Base-by-base conservation (phyloP, 2,113 vertebrate genomes). In the Malurus melanocephalus region DNA sequence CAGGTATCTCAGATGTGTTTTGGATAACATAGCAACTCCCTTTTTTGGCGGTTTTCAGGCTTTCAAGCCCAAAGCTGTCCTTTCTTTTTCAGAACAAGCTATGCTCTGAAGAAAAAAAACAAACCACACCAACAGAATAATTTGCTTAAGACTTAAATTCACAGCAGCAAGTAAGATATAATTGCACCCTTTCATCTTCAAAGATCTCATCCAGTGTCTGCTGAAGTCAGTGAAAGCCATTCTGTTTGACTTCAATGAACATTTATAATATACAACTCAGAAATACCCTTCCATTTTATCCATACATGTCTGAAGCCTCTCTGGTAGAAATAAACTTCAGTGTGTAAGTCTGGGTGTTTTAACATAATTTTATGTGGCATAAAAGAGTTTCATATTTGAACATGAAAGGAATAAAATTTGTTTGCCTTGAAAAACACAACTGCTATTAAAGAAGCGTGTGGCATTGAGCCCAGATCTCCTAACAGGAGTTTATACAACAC, bases 151-250 rank as follows among this genome's bases (percentile, higher is more conserved):
- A 91, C 27, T 95, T 71, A 56, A 53, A 86, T 91, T 93, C 67
- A 35, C 80, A 94, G 88, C 69, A 94, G 86, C 83, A 81, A 88
- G 69, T 92, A 81, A 92, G 92, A 93, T 81, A 93, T 88, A 92
- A 94, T 93, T 93, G 75, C 80, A 92, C 27, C 62, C 78, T 95
- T 94, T 93, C 88, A 94, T 96, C 94, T 95, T 96, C 94, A 95
- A 91, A 92, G 89, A 94, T 95, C 90, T 94, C 87, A 92, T 93
- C 87, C 85, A 87, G 33, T 85, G 92, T 89, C 79, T 87, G 91
- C 87, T 83, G 89, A 92, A 95, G 93, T 91, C 87, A 80, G 80
- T 95, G 93, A 94, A 96, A 95, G 65, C 76, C 87, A 82, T 76
- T 92, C 57, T 59, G 74, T 74, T 76, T 88, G 89, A 95, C 91